A percentile compares a stretch with the other conserved stretches of the same genome.
These are phyloP conservation scores for Caerostris extrusa DNA, from an alignment of 1,140 invertebrate species.

Conservation along the genomic window DNA sequence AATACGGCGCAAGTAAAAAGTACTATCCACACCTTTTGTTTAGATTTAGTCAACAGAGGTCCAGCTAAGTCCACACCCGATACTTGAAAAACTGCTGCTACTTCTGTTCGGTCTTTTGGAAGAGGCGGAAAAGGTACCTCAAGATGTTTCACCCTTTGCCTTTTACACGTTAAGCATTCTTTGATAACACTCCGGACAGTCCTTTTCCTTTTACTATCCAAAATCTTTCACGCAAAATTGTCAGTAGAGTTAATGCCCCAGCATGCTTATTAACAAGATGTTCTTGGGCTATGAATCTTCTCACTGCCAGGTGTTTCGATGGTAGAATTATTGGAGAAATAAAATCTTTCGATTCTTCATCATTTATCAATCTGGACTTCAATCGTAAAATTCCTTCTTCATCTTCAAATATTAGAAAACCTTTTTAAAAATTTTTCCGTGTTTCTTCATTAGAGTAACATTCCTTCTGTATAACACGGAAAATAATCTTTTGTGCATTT, in stretches of 20 bases:
- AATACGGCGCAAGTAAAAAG: background rate
- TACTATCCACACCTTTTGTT: background rate
- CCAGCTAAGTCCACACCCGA: too few relatives aligned
- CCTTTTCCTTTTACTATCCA: too few relatives aligned
- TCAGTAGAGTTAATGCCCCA: conserved; percentile 16
- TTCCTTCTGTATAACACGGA: too few relatives aligned
- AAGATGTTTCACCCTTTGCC: too few relatives aligned
- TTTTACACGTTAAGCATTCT: too few relatives aligned
- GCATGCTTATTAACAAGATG: conserved; percentile 52
- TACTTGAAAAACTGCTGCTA: too few relatives aligned
- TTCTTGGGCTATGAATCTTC: conserved; percentile 56
- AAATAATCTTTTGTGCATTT: conserved; percentile 42
- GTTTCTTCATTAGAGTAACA: conserved; percentile 45
- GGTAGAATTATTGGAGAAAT: conserved; percentile 50
- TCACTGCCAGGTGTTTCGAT: conserved; percentile 41
- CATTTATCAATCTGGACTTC: conserved; percentile 47
- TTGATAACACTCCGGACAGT: too few relatives aligned
- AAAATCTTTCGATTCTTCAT: conserved; percentile 54
- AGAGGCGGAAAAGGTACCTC: too few relatives aligned
- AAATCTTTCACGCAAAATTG: conserved; percentile 33
- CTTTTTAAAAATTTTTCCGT: conserved; percentile 19
- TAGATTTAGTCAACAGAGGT: background rate
- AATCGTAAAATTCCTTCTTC: conserved; percentile 36
- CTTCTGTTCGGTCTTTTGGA: too few relatives aligned
- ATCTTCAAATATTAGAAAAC: conserved; percentile 54